phyloP scores from a whole-genome alignment of 2,888 invertebrate genomes.

The Diplazon laetatorius region DNA sequence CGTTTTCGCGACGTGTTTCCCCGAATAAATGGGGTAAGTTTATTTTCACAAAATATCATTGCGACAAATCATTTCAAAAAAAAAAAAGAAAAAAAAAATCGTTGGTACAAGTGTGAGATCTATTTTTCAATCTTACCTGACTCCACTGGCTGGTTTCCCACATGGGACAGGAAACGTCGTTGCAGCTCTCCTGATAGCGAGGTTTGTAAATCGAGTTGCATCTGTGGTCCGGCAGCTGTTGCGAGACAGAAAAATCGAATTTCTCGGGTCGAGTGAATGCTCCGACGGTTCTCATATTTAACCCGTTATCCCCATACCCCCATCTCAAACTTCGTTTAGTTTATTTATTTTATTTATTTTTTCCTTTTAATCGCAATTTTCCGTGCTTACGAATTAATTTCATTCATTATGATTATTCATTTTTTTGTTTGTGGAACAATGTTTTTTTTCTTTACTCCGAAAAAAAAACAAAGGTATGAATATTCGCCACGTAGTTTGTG shows the following conservation, averaged over 20 bases:
- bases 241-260: constrained; percentile 60
- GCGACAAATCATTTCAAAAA: too few relatives aligned
- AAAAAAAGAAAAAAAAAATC: background rate
- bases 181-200: constrained; percentile 91
- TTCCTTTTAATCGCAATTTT: too few relatives aligned
- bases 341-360: background rate
- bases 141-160: constrained; percentile 96
- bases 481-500: too few relatives aligned
- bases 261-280: background rate
- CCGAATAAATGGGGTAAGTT: too few relatives aligned
- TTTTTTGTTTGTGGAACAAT: too few relatives aligned
- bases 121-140: constrained; percentile 87
- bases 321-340: background rate
- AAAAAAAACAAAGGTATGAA: background rate
- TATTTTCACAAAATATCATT: too few relatives aligned
- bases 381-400: too few relatives aligned
- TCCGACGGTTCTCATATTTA: background rate
- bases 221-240: constrained; percentile 89
- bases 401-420: too few relatives aligned
- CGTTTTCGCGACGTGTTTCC: too few relatives aligned
- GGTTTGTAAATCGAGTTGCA: constrained; percentile 90
- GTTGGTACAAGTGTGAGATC: background rate
- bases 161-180: constrained; percentile 92
- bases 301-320: background rate
- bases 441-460: too few relatives aligned